Evolutionary conservation across 2,888 invertebrate species (phyloP).

Genomic region (Agrenia bidenticulata): DNA sequence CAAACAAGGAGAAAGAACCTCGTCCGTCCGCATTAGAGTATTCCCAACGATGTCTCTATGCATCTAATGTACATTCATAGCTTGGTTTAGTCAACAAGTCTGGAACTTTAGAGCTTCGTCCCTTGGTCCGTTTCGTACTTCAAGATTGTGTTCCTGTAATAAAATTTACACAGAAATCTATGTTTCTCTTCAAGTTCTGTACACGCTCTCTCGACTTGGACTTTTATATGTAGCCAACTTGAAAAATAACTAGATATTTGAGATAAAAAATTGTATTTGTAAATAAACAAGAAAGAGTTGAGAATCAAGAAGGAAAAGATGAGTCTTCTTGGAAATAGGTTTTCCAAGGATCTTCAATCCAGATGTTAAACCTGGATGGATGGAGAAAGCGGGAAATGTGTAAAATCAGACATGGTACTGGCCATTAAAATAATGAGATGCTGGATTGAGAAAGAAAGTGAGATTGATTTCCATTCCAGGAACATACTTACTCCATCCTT

Average conservation of each 20-base stretch:
- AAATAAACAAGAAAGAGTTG: too few species aligned
- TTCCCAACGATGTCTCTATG: too few species aligned
- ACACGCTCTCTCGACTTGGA: conserved; percentile 28
- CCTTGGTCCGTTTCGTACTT: conserved; percentile 3
- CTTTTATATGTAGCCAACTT: conserved; percentile 25
- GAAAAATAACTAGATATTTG: conserved; percentile 10
- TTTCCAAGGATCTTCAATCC: too few species aligned
- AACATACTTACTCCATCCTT: background rate
- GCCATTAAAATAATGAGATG: conserved; percentile 17
- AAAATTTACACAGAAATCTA: too few species aligned
- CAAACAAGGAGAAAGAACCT: too few species aligned
- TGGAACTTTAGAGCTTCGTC: too few species aligned
- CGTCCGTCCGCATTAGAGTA: too few species aligned
- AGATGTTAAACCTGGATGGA: background rate
- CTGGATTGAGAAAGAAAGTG: conserved; percentile 15
- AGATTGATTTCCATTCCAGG: conserved; percentile 17
- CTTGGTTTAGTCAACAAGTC: too few species aligned
- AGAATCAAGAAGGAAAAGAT: too few species aligned
- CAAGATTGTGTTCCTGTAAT: too few species aligned
- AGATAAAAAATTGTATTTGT: background rate
- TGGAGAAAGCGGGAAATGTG: conserved; percentile 4
- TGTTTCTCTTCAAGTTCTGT: background rate
- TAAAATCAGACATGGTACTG: background rate
- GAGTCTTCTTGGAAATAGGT: too few species aligned
- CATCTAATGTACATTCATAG: too few species aligned